Percentiles rank a stretch among this genome's conserved stretches.
Conservation (phyloP, 2,888 invertebrate genomes). For the Scaeva pyrastri region DNA sequence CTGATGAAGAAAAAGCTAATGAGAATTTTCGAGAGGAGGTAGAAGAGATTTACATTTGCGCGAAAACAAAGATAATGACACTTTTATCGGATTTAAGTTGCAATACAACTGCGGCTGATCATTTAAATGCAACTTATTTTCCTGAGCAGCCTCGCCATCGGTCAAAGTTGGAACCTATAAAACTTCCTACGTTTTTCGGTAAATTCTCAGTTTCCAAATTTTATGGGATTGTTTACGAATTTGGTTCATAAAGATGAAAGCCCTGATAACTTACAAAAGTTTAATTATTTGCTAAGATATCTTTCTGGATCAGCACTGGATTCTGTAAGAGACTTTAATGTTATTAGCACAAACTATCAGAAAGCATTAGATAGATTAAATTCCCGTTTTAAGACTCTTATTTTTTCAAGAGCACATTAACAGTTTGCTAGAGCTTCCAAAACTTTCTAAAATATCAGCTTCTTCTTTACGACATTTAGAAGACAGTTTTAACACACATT, state of each 20-base stretch:
- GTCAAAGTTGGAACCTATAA: slow-evolving; percentile 53
- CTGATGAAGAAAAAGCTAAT: too few species aligned
- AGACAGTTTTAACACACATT: slow-evolving; percentile 35
- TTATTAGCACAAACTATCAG: slow-evolving; percentile 16
- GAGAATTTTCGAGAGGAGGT: too few species aligned
- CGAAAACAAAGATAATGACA: too few species aligned
- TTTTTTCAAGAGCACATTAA: slow-evolving; percentile 13
- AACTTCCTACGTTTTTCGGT: slow-evolving; percentile 62
- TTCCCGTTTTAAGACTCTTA: neutral
- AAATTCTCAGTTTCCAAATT: slow-evolving; percentile 72
- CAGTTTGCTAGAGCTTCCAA: slow-evolving; percentile 17
- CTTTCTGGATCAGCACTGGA: slow-evolving; percentile 17
- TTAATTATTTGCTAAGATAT: slow-evolving; percentile 34
- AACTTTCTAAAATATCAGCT: slow-evolving; percentile 20
- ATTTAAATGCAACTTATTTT: too few species aligned
- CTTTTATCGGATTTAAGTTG: neutral
- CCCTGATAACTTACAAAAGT: slow-evolving; percentile 45
- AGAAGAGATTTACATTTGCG: too few species aligned
- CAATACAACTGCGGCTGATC: neutral
- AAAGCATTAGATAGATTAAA: slow-evolving; percentile 8
- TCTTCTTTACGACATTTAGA: neutral
- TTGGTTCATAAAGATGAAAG: slow-evolving; percentile 64
- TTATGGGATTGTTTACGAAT: slow-evolving; percentile 64
- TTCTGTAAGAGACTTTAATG: slow-evolving; percentile 9
- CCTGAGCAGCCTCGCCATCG: slow-evolving; percentile 34